These are phyloP conservation scores for Cossypha niveicapilla DNA, from an alignment of 2,797 vertebrate species.

Conservation along the genomic window DNA sequence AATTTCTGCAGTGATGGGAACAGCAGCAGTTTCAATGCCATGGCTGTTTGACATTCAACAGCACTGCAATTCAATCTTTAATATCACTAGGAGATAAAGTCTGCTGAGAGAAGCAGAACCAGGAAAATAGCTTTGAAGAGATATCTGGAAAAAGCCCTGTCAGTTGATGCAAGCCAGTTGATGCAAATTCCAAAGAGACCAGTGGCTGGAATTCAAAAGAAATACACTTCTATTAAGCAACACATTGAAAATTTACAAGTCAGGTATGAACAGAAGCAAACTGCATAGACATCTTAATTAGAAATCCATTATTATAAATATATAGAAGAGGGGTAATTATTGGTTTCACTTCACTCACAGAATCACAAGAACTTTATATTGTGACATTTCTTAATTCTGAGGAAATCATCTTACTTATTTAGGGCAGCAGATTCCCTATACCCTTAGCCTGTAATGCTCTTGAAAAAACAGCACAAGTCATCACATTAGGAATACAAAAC, in stretches of 20 bases:
- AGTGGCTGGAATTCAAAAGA: slow-evolving; percentile 42
- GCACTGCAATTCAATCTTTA: background rate
- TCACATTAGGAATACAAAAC: background rate
- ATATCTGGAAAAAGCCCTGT: slow-evolving; percentile 6
- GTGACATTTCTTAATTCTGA: background rate
- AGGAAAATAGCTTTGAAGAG: background rate
- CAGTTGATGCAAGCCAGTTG: background rate
- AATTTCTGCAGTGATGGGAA: background rate
- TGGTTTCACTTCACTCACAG: background rate
- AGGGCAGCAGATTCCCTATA: background rate
- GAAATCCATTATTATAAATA: background rate
- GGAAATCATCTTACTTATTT: background rate
- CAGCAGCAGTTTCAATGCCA: background rate
- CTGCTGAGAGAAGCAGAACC: slow-evolving; percentile 19
- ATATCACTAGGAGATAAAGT: background rate
- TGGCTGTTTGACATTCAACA: background rate
- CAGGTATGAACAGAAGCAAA: background rate
- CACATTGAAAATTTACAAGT: background rate
- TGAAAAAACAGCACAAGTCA: background rate
- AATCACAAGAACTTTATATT: background rate
- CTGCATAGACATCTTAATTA: background rate
- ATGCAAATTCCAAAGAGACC: slow-evolving; percentile 18
- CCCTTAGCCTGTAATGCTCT: background rate
- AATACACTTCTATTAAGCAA: slow-evolving; percentile 9
- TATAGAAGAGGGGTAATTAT: background rate